Evolutionary conservation across 2,888 invertebrate genomes (phyloP), one percentile per base, ranked within the genome.

Genomic region (Caenorhabditis drosophilae): DNA sequence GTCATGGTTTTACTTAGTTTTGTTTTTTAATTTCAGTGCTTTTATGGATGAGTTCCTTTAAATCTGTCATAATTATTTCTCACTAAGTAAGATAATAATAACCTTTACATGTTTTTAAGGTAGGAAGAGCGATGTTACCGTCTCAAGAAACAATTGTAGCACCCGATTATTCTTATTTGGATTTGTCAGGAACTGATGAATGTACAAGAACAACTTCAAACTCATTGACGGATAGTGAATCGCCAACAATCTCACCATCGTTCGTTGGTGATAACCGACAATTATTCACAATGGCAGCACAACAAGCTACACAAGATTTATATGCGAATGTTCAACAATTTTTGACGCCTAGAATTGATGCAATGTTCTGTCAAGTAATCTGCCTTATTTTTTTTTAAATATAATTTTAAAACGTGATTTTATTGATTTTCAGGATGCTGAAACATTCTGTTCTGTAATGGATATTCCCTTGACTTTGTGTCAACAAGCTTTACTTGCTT

Each of bases 401-500:
- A n/a, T n/a, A n/a, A n/a, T n/a, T n/a, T n/a, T n/a, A n/a, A n/a
- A n/a, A n/a, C n/a, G n/a, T n/a, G n/a, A n/a, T n/a, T n/a, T n/a
- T n/a, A 4, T 40, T 40, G 6, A 40, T 40, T 40, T 40, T 18
- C 16, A 18, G 27, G 2, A 51, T 0, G 23, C 55, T 16, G 52
- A 59, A n/a, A 23, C 42, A 9, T 52, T 59, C 23, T 66, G 52
- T 12, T 40, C 52, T 16, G 27, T 60, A 9, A 51, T 49, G 18
- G 66, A 54, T 45, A 60, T 68, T 27, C 66, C 62, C 7, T 35
- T 70, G 4, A 61, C 66, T 11, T 25, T 72, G n/a, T 69, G 68
- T 48, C 62, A 72, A 27, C 72, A 72, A 46, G 72, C 72, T 0
- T 25, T 72, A 18, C 31, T 67, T 3, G 72, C 72, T 31, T 69